phyloP scores from a whole-genome alignment of 2,888 invertebrate species.

The Petrolisthes cinctipes region DNA sequence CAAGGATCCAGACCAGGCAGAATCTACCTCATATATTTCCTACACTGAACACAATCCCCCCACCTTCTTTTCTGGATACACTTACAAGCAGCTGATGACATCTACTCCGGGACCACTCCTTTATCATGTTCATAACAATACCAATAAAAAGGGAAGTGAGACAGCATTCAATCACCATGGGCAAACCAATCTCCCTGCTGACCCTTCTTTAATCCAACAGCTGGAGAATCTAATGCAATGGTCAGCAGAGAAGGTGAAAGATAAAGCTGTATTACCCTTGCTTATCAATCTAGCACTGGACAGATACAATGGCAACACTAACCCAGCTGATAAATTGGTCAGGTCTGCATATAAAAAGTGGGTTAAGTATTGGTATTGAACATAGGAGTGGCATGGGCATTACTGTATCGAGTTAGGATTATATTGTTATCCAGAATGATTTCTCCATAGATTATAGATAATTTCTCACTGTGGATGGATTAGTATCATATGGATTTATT shows the following conservation, averaged over 20 bases:
- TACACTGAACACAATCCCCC: constrained; percentile 3
- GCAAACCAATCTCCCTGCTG: neutral
- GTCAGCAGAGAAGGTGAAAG: constrained; percentile 42
- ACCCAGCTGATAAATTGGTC: constrained; percentile 45
- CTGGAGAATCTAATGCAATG: constrained; percentile 29
- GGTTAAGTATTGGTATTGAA: constrained; percentile 37
- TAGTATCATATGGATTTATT: no score
- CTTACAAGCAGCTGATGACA: constrained; percentile 44
- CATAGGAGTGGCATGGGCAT: no score
- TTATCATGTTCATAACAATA: constrained; percentile 20
- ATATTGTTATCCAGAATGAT: no score
- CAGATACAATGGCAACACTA: constrained; percentile 28
- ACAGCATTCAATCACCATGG: neutral
- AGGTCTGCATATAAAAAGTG: constrained; percentile 37
- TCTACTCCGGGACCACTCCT: neutral
- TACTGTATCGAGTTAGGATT: no score
- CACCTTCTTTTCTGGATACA: constrained; percentile 30
- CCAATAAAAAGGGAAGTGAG: neutral
- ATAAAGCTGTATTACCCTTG: constrained; percentile 18
- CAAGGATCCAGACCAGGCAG: constrained; percentile 9
- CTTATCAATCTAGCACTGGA: constrained; percentile 31
- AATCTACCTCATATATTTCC: neutral
- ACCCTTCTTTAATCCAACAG: neutral
- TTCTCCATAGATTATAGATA: no score
- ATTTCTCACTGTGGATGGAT: no score